Percentiles rank a stretch among this genome's conserved stretches.
phyloP scores from a whole-genome alignment of 2,888 invertebrate genomes.

The Dioctria rufipes region DNA sequence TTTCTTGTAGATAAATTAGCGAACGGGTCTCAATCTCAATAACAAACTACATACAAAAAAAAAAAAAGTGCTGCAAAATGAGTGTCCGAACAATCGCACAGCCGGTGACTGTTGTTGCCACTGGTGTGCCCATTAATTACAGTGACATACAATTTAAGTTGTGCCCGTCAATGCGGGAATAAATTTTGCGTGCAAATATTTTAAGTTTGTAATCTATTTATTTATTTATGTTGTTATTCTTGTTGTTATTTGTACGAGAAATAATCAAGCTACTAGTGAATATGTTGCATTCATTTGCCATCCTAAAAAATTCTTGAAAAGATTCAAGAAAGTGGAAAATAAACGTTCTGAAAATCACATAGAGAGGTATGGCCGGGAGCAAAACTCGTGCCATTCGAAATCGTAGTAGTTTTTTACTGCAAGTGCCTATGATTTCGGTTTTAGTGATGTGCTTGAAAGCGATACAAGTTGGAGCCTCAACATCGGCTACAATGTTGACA shows the following conservation, averaged over 20 bases:
- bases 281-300: conserved; percentile 8
- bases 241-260: background rate
- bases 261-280: background rate
- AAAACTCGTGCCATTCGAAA: conserved; percentile 61
- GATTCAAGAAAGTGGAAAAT: conserved; percentile 4
- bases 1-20: conserved; percentile 1
- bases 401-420: conserved; percentile 19
- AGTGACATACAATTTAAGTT: conserved; percentile 41
- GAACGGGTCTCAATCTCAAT: conserved; percentile 1
- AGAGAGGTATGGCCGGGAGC: conserved; percentile 64
- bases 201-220: background rate
- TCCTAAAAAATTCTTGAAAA: background rate
- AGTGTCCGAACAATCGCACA: conserved; percentile 43
- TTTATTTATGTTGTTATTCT: background rate
- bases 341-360: conserved; percentile 9
- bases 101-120: conserved; percentile 52
- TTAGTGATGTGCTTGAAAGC: conserved; percentile 60
- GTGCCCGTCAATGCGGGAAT: conserved; percentile 24
- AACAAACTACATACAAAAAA: background rate
- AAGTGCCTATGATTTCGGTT: conserved; percentile 61
- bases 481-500: conserved; percentile 56
- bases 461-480: conserved; percentile 42
- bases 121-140: conserved; percentile 40
- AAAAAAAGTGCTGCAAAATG: conserved; percentile 34
- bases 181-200: conserved; percentile 23